These are phyloP conservation scores for Falco naumanni DNA, from an alignment of 2,797 vertebrate genomes.

Conservation along the genomic window DNA sequence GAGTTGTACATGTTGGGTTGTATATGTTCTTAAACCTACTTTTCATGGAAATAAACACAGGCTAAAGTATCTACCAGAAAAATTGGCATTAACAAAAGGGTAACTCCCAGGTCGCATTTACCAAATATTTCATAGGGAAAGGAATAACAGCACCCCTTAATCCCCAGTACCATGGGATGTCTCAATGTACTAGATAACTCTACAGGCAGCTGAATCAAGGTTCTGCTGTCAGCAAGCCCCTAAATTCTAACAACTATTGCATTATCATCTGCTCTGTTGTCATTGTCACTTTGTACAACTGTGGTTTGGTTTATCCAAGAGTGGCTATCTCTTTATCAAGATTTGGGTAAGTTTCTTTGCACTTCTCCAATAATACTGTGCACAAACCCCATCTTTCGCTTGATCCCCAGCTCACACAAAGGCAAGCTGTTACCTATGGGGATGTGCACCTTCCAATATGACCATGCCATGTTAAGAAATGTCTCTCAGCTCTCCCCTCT, in stretches of 20 bases:
- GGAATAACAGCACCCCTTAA: neutral
- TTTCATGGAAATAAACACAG: neutral
- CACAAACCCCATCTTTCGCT: neutral
- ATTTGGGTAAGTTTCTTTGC: neutral
- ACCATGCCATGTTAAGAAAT: neutral
- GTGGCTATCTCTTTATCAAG: neutral
- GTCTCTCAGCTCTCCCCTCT: neutral
- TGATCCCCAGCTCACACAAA: neutral
- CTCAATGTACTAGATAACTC: neutral
- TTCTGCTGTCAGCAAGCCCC: neutral
- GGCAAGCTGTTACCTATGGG: neutral
- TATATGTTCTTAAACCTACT: neutral
- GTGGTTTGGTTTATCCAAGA: neutral
- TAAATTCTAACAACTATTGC: neutral
- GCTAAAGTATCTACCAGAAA: neutral
- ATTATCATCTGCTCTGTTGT: neutral
- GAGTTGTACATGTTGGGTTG: neutral
- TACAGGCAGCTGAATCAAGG: neutral
- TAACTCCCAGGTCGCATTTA: neutral
- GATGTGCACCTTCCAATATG: neutral
- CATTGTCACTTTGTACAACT: neutral
- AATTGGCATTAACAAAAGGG: neutral
- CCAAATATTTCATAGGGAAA: neutral
- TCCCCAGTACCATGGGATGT: neutral
- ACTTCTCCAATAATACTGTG: neutral